phyloP scores from a whole-genome alignment of 2,888 invertebrate species.

The Papilio demoleus region DNA sequence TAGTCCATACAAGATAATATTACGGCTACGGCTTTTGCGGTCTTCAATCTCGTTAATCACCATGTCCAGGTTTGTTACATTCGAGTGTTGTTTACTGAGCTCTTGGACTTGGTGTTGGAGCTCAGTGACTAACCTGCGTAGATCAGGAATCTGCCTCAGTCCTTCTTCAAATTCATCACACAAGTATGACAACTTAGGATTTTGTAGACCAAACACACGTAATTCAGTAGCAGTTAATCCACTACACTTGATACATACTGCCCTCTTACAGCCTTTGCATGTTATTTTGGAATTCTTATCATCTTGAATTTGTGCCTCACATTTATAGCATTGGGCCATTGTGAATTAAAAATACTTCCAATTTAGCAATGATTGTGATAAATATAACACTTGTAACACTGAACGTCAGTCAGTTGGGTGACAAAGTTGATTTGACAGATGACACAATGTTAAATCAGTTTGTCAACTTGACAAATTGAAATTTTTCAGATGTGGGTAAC shows the following conservation, averaged over 20 bases:
- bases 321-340: conserved; percentile 30
- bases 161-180: conserved; percentile 34
- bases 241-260: conserved; percentile 29
- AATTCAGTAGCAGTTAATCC: conserved; percentile 29
- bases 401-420: not conserved
- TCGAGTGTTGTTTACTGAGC: conserved; percentile 12
- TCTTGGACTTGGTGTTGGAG: conserved; percentile 30
- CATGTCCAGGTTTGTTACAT: conserved; percentile 22
- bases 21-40: not conserved
- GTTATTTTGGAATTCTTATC: conserved; percentile 33
- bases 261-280: conserved; percentile 30
- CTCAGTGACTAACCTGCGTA: conserved; percentile 38
- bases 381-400: not conserved
- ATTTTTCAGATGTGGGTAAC: not conserved
- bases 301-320: conserved; percentile 23
- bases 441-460: not conserved
- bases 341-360: not conserved
- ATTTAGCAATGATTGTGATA: not conserved
- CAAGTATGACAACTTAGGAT: conserved; percentile 32
- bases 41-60: conserved; percentile 29
- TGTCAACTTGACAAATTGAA: not conserved
- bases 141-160: conserved; percentile 29
- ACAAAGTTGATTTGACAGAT: not conserved
- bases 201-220: conserved; percentile 35
- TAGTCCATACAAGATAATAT: not conserved